These are phyloP conservation scores for Steatornis caripensis DNA, from an alignment of 2,113 vertebrate genomes.

Conservation along the genomic window DNA sequence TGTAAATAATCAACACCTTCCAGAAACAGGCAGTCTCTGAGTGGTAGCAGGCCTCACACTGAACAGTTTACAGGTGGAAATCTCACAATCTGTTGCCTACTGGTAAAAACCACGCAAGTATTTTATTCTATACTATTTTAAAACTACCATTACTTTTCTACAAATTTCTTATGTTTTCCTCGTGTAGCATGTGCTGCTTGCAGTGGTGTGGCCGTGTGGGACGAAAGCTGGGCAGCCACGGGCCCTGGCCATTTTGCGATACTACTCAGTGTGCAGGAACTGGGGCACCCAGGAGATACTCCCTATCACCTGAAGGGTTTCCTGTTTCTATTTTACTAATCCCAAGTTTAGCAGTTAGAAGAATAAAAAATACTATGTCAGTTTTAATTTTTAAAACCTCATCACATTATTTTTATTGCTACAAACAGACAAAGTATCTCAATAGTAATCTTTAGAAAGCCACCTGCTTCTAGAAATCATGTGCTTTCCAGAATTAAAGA, in stretches of 20 bases:
- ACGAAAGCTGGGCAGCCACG: background rate
- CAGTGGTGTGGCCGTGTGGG: background rate
- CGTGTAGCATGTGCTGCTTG: background rate
- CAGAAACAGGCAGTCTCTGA: background rate
- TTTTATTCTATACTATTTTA: background rate
- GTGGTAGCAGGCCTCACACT: background rate
- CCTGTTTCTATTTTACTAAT: background rate
- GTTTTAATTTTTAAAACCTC: background rate
- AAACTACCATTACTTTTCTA: background rate
- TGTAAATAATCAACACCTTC: constrained; percentile 31
- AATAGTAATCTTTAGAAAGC: background rate
- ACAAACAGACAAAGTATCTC: background rate
- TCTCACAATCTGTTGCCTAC: background rate
- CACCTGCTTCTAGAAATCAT: background rate
- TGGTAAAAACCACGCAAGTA: background rate
- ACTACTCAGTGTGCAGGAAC: background rate
- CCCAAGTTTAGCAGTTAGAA: background rate
- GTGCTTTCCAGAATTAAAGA: background rate
- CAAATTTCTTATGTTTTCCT: rapidly evolving
- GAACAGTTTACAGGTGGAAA: background rate
- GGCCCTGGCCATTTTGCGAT: background rate
- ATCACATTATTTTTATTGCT: background rate
- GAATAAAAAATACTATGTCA: background rate
- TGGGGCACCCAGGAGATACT: background rate
- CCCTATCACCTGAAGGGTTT: background rate